phyloP scores from a whole-genome alignment of 2,888 invertebrate species.

The Eupeodes luniger region DNA sequence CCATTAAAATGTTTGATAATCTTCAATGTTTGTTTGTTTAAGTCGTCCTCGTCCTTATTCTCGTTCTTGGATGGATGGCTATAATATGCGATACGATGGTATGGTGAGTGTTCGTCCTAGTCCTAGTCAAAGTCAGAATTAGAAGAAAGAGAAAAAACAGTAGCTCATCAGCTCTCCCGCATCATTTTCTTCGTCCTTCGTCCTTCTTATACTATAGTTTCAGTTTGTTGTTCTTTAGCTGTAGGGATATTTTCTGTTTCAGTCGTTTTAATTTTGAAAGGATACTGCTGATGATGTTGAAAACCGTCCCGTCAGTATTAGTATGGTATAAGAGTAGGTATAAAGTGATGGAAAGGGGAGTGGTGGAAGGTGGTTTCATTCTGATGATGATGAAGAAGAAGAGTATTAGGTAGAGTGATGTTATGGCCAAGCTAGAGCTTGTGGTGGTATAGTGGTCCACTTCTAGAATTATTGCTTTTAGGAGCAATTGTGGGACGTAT shows the following conservation, averaged over 20 bases:
- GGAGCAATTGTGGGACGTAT: slow-evolving; percentile 32
- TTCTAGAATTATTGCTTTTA: slow-evolving; percentile 65
- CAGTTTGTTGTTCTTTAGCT: slow-evolving; percentile 49
- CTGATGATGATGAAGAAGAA: background rate
- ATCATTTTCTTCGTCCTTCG: slow-evolving; percentile 12
- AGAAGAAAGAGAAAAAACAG: background rate
- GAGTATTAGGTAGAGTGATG: background rate
- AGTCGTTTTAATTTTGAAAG: slow-evolving; percentile 53
- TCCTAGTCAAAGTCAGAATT: background rate
- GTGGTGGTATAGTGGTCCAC: slow-evolving; percentile 38
- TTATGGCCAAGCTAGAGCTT: background rate
- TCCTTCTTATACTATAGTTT: background rate
- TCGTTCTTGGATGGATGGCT: background rate
- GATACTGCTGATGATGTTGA: slow-evolving; percentile 41
- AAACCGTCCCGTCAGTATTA: background rate
- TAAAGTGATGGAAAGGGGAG: background rate
- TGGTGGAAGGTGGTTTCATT: background rate
- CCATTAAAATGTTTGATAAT: slow-evolving; percentile 74
- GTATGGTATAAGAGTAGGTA: too few species aligned
- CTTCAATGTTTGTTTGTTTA: slow-evolving; percentile 74
- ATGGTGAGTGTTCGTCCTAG: background rate
- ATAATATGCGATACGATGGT: too few species aligned
- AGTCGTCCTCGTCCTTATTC: slow-evolving; percentile 16
- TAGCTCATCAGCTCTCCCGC: background rate
- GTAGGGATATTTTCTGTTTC: slow-evolving; percentile 54